Percentiles rank a stretch among this genome's conserved stretches.
phyloP scores from a whole-genome alignment of 2,888 invertebrate species.

The Epirrhoe tristata region DNA sequence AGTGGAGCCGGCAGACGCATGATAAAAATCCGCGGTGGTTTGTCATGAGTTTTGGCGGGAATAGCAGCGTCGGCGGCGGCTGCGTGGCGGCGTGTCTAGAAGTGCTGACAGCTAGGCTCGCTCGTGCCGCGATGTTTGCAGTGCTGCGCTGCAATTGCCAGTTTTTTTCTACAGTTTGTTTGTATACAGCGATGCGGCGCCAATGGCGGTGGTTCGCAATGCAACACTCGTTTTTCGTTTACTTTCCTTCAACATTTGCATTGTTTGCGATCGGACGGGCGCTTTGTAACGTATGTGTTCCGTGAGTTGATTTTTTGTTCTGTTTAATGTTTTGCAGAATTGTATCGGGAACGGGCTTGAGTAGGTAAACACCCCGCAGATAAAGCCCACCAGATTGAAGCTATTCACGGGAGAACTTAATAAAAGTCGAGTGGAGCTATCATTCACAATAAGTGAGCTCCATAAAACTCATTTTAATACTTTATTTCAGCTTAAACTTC shows the following conservation, averaged over 20 bases:
- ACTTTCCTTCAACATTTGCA: conserved; percentile 65
- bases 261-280: conserved; percentile 65
- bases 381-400: conserved; percentile 51
- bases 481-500: conserved; percentile 82
- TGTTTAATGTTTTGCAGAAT: conserved; percentile 60
- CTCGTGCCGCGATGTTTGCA: conserved; percentile 52
- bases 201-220: conserved; percentile 62
- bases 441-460: conserved; percentile 72
- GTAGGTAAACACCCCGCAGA: conserved; percentile 32
- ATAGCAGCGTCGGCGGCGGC: conserved; percentile 38
- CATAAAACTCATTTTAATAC: conserved; percentile 81
- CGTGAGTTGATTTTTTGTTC: conserved; percentile 58
- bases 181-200: conserved; percentile 41
- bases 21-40: conserved; percentile 66
- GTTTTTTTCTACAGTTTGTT: conserved; percentile 56
- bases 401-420: conserved; percentile 71
- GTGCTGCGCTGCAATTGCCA: conserved; percentile 33
- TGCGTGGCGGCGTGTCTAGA: conserved; percentile 56
- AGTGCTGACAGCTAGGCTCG: conserved; percentile 59
- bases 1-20: conserved; percentile 53
- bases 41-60: conserved; percentile 62
- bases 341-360: conserved; percentile 44
- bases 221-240: conserved; percentile 69
- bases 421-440: conserved; percentile 70
- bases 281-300: conserved; percentile 62